Base-by-base conservation (phyloP, 1,140 invertebrate genomes). In the Ridgeia piscesae region DNA sequence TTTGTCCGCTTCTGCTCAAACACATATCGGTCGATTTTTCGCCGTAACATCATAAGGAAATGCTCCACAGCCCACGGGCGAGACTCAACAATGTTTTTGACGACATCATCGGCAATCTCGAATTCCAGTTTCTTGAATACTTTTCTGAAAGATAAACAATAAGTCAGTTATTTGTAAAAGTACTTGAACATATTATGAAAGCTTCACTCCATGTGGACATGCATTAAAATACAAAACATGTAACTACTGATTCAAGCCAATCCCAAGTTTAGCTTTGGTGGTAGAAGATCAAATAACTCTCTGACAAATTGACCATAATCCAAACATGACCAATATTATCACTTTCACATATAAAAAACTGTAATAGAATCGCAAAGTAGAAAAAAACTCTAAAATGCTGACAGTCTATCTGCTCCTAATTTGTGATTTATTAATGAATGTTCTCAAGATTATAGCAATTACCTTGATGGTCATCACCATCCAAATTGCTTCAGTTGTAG, bases 71-170 rank as follows among this genome's bases (percentile, higher is more conserved):
- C 94, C 77, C 93, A 94, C 21, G 93, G 93, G 89, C 95, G 95
- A 88, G 93, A 93, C 42, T 94, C 94, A 31, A 94, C 93, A 34
- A 96, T 93, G 31, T 94, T 94, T 34, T 93, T 92, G 14, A 96
- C 95, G 14, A 95, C 95, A 91, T 96, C 95, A 89, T 96, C 95
- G 1, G 94, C 94, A 33, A 96, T 92, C 88, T 96, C 95, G 89
- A 96, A 93, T 42, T 95, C 94, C 89, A 96, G 92, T 91, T 94
- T 94, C 50, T 92, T 92, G 89, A 96, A 94, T 11, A 96, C 95
- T 94, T 94, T 94, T 93, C 96, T 96, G 93, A 89, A 95, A 77
- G 58, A 77, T 94, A 92, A 91, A 92, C 93, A 93, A 93, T 94
- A 92, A 48, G n/a, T 27, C 0, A 21, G n/a, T 34, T 91, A 42